Evolutionary conservation across 2,113 vertebrate species (phyloP).

Genomic region (Cephalopterus ornatus): DNA sequence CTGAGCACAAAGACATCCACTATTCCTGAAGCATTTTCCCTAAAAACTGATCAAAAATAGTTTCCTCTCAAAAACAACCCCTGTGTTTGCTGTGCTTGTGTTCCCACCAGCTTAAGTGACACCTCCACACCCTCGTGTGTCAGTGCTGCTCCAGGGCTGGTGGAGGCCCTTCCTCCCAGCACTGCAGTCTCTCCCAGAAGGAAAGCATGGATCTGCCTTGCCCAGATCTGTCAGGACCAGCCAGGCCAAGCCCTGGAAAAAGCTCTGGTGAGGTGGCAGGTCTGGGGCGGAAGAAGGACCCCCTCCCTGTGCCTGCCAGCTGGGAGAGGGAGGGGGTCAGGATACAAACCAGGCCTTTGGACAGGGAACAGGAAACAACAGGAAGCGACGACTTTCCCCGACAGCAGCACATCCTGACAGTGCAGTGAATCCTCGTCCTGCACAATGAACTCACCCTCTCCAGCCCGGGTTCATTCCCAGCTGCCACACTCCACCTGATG

Average conservation of each 20-base stretch:
- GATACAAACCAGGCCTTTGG: neutral
- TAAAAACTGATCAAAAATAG: neutral
- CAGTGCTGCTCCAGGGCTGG: neutral
- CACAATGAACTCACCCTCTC: neutral
- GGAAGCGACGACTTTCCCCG: neutral
- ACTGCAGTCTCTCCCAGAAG: neutral
- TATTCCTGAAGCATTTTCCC: neutral
- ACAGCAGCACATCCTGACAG: conserved; percentile 16
- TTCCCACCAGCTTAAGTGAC: neutral
- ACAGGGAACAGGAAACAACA: neutral
- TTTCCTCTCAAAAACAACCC: neutral
- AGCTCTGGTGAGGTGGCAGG: neutral
- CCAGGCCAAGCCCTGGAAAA: neutral
- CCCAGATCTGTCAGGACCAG: neutral
- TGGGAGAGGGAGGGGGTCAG: neutral
- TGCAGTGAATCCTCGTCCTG: accelerated
- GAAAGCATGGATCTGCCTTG: neutral
- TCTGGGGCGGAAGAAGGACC: neutral
- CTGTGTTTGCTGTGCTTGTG: neutral
- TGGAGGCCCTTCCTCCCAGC: neutral
- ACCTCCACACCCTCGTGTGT: accelerated
- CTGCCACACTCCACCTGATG: accelerated
- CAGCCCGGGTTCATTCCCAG: neutral
- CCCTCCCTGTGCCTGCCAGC: neutral
- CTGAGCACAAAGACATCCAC: neutral